A percentile compares a stretch with the other conserved stretches of the same genome.
Conservation (phyloP, 2,113 vertebrate genomes). For the Manacus vitellinus region DNA sequence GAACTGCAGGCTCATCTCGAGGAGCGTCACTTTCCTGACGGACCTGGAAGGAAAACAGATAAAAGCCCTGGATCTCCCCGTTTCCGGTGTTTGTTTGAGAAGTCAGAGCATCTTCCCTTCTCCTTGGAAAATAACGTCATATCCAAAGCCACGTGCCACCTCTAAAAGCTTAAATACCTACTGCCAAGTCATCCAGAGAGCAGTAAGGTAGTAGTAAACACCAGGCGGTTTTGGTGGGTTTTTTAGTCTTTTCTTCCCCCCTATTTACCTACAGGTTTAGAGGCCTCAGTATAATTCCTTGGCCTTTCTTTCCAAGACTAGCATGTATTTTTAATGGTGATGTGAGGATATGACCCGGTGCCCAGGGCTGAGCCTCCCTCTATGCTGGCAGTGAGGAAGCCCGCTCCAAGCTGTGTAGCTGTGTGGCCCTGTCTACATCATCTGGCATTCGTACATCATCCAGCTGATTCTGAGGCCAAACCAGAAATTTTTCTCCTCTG, state of each 20-base stretch:
- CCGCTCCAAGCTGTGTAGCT: neutral
- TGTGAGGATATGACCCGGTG: neutral
- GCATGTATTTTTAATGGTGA: neutral
- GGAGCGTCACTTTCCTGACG: neutral
- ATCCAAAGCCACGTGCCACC: neutral
- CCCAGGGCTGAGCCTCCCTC: rapidly evolving
- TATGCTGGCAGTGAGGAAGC: neutral
- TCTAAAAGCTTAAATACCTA: neutral
- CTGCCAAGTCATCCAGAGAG: neutral
- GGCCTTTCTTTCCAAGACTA: neutral
- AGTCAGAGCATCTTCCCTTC: neutral
- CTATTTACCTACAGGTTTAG: neutral
- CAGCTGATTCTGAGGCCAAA: neutral
- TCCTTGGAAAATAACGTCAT: neutral
- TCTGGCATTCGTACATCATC: neutral
- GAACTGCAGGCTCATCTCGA: neutral
- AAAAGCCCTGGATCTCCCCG: neutral
- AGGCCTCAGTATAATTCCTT: neutral
- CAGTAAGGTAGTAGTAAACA: neutral
- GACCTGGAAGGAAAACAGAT: neutral
- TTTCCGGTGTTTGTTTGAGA: neutral
- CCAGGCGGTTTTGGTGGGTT: rapidly evolving
- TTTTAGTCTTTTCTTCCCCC: rapidly evolving
- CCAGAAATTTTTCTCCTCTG: neutral
- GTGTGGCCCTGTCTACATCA: neutral